Percentiles rank a stretch among this genome's conserved stretches.
phyloP scores from a whole-genome alignment of 30 jellyfish, hydroid and myxozoan genomes.

The Aurelia aurita region DNA sequence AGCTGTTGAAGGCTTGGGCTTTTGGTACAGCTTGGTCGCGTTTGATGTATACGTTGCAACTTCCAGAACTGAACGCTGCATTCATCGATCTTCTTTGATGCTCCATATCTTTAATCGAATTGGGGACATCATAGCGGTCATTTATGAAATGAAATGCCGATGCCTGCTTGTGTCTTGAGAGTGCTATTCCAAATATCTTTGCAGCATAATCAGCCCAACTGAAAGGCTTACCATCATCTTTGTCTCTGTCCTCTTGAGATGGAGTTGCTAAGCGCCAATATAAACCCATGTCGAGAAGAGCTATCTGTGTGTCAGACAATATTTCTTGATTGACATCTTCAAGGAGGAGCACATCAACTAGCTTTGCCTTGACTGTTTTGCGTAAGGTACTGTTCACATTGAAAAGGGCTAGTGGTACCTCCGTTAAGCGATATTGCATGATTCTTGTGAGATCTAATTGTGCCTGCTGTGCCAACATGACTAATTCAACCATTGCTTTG shows the following conservation, averaged over 20 bases:
- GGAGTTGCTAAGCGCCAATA: constrained; percentile 60
- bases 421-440: constrained; percentile 54
- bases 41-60: too few species aligned
- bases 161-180: constrained; percentile 35
- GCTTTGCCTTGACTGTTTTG: constrained; percentile 50
- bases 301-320: constrained; percentile 62
- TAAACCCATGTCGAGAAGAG: constrained; percentile 63
- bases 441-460: constrained; percentile 57
- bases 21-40: too few species aligned
- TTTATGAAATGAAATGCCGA: constrained; percentile 30
- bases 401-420: constrained; percentile 51
- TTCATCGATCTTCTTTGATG: too few species aligned
- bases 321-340: constrained; percentile 10
- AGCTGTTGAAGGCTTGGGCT: too few species aligned
- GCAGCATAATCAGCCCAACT: constrained; percentile 61
- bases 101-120: too few species aligned
- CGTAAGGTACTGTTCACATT: constrained; percentile 55
- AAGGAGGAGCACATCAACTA: constrained; percentile 33
- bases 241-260: constrained; percentile 53
- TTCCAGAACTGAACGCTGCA: too few species aligned
- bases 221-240: constrained; percentile 41
- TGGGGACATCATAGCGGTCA: too few species aligned
- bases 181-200: constrained; percentile 45
- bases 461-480: constrained; percentile 50
- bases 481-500: constrained; percentile 46